Evolutionary conservation across 2,888 invertebrate species (phyloP).

Genomic region (Pterobdella sp.): DNA sequence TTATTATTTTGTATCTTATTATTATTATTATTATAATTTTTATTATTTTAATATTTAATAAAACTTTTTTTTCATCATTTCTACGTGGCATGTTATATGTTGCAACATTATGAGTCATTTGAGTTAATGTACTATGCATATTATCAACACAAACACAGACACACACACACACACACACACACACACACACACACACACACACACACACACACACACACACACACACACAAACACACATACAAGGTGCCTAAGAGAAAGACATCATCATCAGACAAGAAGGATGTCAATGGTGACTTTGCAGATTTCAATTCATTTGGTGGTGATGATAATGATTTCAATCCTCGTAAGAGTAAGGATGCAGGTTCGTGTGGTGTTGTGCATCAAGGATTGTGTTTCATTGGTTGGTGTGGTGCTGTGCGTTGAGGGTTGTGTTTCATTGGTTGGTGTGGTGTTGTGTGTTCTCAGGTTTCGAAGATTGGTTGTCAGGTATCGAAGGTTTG

Average conservation of each 20-base stretch:
- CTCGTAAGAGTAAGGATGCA: no score
- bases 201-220: not conserved
- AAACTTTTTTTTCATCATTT: not conserved
- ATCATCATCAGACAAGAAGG: not conserved
- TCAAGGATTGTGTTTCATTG: no score
- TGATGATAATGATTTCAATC: not conserved
- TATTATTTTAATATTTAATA: not conserved
- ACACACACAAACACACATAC: not conserved
- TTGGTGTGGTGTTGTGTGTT: no score
- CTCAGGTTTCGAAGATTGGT: no score
- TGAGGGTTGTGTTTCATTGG: no score
- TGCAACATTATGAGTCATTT: no score
- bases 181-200: not conserved
- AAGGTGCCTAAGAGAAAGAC: no score
- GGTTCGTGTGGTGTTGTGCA: no score
- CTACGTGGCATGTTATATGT: no score
- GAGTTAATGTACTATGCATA: no score
- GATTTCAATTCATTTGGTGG: conserved; percentile 35
- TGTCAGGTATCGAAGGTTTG: no score
- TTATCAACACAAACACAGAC: not conserved
- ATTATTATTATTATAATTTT: not conserved
- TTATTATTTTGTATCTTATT: not conserved
- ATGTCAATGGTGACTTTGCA: conserved; percentile 43
- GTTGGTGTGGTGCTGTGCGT: no score
- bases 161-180: not conserved